Base-by-base conservation (phyloP, 2,888 invertebrate species). In the Syrphus vitripennis region DNA sequence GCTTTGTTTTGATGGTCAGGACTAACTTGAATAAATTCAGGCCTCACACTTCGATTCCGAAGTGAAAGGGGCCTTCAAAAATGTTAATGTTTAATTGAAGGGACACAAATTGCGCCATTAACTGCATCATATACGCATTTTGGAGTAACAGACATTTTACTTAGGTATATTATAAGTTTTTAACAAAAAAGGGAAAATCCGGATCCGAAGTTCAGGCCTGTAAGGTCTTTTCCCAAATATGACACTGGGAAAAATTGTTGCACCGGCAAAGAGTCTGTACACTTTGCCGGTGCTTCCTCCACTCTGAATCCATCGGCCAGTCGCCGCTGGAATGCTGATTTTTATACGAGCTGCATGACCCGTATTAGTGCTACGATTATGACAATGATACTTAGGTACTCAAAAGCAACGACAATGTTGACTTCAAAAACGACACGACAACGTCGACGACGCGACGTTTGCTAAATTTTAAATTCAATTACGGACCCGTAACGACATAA, bases 391-490 rank as follows among this genome's bases (percentile, higher is more conserved):
- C 50, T 19, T 50, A n/a, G n/a, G n/a, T n/a, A 24, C 63, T 24
- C 16, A 63, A 63, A 40, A 42, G 40, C n/a, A 42, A 26, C 10
- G 9, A 19, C 19, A 45, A 19, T 16, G 4, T 19, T 16, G 16
- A n/a, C 42, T 6, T 31, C 55, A n/a, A 19, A 55, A 16, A 16
- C 55, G n/a, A 55, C 55, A 21, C 14, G 48, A 31, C 37, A n/a
- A 21, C 10, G 14, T 24, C 61, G 37, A 19, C 74, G 70, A 34
- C 50, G 34, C 53, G 61, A 80, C 78, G 77, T 86, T 87, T 87
- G 87, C 87, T 87, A 84, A 84, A 87, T 84, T 84, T 84, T 84
- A 87, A 88, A 84, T 87, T 71, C 83, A 88, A 86, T 84, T 78
- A 88, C 83, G 61, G 55, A 29, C 67, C 75, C 78, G 82, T 86